Evolutionary conservation across 2,797 vertebrate genomes (phyloP).

Genomic region (Naso thynnoides): DNA sequence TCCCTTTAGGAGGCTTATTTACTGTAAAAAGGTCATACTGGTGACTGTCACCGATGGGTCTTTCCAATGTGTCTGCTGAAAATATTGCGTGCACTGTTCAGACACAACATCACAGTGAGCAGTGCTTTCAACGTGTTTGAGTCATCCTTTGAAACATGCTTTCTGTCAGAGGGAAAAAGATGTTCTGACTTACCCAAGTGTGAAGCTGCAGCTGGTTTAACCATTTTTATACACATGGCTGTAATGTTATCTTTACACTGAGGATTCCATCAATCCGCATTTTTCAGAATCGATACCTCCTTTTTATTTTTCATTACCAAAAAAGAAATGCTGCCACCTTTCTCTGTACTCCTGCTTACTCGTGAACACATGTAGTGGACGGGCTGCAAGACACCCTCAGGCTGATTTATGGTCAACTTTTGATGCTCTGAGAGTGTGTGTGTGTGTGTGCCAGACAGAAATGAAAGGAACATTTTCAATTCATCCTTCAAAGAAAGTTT

Average conservation of each 20-base stretch:
- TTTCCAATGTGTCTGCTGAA: background rate
- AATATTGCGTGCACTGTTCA: background rate
- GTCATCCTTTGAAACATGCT: background rate
- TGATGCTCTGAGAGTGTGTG: too few relatives aligned
- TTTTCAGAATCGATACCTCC: background rate
- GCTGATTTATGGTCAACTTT: too few relatives aligned
- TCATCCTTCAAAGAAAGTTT: too few relatives aligned
- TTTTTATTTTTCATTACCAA: background rate
- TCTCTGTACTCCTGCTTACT: background rate
- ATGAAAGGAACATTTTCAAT: too few relatives aligned
- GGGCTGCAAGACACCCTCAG: background rate
- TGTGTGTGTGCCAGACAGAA: too few relatives aligned
- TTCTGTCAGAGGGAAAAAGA: background rate
- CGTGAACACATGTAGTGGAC: background rate
- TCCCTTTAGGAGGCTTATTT: slow-evolving; percentile 19
- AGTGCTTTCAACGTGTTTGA: too few relatives aligned
- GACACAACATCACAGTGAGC: too few relatives aligned
- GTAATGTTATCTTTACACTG: background rate
- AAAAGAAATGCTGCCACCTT: background rate
- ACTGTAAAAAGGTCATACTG: slow-evolving; percentile 32
- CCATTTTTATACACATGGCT: background rate
- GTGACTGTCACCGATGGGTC: background rate
- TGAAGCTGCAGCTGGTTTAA: background rate
- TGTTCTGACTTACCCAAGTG: background rate
- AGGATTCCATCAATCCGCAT: background rate